These are phyloP conservation scores for Xestoiulus laeticollis DNA, from an alignment of 2,888 invertebrate species.

Conservation along the genomic window DNA sequence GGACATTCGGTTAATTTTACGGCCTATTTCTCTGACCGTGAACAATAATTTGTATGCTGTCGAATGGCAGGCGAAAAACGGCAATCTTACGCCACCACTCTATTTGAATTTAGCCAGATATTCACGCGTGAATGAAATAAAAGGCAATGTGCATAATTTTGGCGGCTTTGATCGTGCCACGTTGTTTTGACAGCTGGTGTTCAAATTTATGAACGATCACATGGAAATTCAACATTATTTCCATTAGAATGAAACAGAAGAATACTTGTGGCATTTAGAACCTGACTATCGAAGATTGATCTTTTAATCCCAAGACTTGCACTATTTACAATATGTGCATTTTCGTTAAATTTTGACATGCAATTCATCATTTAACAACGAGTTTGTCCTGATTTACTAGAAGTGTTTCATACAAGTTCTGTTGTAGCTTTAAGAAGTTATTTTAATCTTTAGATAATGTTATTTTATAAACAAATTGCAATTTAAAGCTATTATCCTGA, in stretches of 20 bases:
- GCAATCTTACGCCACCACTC: background rate
- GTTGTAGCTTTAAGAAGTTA: no score
- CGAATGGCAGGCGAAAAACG: background rate
- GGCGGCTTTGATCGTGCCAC: background rate
- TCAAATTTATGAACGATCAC: background rate
- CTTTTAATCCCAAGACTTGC: background rate
- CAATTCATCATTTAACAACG: background rate
- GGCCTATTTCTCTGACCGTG: background rate
- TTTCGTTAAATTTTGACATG: background rate
- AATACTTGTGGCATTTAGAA: background rate
- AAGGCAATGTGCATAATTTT: background rate
- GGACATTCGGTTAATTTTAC: background rate
- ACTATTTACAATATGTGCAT: no score
- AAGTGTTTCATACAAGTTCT: no score
- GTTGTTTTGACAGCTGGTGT: background rate
- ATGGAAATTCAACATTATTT: background rate
- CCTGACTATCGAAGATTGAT: background rate
- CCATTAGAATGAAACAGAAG: no score
- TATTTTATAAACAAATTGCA: no score
- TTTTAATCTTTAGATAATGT: no score
- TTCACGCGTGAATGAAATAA: background rate
- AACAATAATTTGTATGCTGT: background rate
- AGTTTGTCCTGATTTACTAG: no score
- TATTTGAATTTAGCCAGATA: constrained; percentile 17
- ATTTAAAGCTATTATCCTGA: no score